Conservation (phyloP, 2,113 vertebrate species). For the Noctilio leporinus region DNA sequence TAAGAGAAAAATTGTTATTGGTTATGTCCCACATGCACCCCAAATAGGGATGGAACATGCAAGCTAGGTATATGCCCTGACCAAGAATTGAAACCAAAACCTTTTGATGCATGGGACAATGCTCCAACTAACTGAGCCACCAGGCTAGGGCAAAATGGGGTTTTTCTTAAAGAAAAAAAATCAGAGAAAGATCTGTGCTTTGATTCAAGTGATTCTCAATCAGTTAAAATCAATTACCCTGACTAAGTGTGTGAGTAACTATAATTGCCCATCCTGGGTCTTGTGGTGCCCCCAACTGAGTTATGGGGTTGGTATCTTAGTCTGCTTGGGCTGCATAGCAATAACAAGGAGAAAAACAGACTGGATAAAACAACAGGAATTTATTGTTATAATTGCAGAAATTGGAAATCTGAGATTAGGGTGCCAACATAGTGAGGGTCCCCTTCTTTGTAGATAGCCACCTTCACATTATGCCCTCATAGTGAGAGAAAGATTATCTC, state of each 20-base stretch:
- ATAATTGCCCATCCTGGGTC: background rate
- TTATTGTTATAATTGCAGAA: background rate
- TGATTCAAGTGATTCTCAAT: background rate
- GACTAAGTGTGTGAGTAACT: background rate
- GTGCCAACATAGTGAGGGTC: background rate
- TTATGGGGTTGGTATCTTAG: background rate
- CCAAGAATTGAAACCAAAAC: too few species aligned
- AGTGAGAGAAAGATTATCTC: background rate
- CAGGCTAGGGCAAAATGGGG: background rate
- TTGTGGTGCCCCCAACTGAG: background rate
- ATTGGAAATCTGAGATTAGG: background rate
- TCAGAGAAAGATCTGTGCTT: fast-evolving
- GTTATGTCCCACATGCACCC: too few species aligned
- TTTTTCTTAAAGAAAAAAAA: background rate
- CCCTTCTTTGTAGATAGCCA: background rate
- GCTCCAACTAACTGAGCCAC: too few species aligned
- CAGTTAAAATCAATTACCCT: background rate
- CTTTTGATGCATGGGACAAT: too few species aligned
- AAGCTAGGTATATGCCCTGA: too few species aligned
- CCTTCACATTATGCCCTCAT: background rate
- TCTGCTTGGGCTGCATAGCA: background rate
- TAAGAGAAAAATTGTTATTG: too few species aligned
- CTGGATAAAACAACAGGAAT: background rate
- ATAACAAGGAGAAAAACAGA: background rate
- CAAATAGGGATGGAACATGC: too few species aligned